phyloP scores from a whole-genome alignment of 1,140 invertebrate genomes.

The Procambarus clarkii region DNA sequence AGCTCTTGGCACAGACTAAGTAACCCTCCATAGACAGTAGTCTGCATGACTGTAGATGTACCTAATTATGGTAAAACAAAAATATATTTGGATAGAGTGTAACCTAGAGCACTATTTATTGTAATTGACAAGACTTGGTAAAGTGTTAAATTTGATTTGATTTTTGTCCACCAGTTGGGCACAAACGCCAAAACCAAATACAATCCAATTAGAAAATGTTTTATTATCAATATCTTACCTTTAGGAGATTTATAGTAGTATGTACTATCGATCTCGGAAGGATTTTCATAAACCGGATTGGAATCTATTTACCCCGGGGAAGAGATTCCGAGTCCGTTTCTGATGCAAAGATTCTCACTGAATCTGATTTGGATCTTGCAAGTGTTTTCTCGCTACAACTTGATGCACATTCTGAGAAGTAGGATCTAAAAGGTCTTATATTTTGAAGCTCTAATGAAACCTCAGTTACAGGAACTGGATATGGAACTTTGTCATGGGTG shows the following conservation, averaged over 20 bases:
- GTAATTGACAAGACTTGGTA: too few relatives aligned
- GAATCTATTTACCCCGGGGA: slow-evolving; percentile 53
- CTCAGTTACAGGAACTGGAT: slow-evolving; percentile 24
- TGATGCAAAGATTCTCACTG: slow-evolving; percentile 46
- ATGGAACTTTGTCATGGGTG: slow-evolving; percentile 39
- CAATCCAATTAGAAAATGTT: neutral
- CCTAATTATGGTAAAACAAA: too few relatives aligned
- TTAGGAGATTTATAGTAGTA: slow-evolving; percentile 68
- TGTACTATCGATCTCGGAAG: slow-evolving; percentile 59
- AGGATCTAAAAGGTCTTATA: neutral
- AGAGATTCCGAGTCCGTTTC: slow-evolving; percentile 44
- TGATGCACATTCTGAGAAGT: slow-evolving; percentile 37
- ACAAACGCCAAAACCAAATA: neutral
- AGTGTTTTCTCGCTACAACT: slow-evolving; percentile 63
- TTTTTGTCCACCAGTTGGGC: neutral
- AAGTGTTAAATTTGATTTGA: too few relatives aligned
- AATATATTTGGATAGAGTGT: too few relatives aligned
- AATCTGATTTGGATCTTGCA: slow-evolving; percentile 55
- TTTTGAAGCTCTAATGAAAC: neutral
- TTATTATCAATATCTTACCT: slow-evolving; percentile 48
- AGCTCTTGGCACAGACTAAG: too few relatives aligned
- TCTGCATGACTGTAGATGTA: too few relatives aligned
- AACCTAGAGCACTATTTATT: too few relatives aligned
- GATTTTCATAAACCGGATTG: slow-evolving; percentile 67
- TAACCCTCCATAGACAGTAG: too few relatives aligned